Evolutionary conservation across 1,140 invertebrate species (phyloP).

Genomic region (Drosophila seguyi): DNA sequence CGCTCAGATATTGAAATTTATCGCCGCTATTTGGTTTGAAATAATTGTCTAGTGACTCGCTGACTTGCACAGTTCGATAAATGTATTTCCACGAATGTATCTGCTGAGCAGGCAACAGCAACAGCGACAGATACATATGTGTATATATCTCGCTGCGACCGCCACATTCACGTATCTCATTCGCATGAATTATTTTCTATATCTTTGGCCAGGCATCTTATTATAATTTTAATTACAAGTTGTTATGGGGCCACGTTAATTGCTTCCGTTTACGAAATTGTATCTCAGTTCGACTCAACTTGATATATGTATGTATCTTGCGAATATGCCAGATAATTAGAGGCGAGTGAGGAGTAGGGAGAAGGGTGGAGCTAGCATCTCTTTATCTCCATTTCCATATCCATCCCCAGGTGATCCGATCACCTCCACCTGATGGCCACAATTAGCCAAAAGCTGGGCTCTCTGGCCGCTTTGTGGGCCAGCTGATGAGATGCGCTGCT

Average conservation of each 20-base stretch:
- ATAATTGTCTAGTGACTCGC: conserved; percentile 68
- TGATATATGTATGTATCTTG: conserved; percentile 7
- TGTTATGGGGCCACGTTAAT: conserved; percentile 77
- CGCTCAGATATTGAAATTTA: conserved; percentile 79
- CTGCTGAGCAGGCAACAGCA: conserved; percentile 15
- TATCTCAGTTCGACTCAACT: conserved; percentile 20
- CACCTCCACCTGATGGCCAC: conserved; percentile 3
- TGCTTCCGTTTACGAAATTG: conserved; percentile 80
- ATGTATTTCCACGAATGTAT: conserved; percentile 65
- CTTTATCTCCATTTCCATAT: neutral
- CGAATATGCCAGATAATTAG: conserved; percentile 32
- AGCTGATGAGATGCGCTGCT: conserved; percentile 65
- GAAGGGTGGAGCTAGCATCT: neutral
- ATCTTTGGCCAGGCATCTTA: conserved; percentile 76
- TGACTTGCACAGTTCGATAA: conserved; percentile 66
- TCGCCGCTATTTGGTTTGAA: conserved; percentile 78
- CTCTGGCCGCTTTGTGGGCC: conserved; percentile 58
- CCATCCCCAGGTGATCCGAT: conserved; percentile 4
- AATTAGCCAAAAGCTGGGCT: conserved; percentile 33
- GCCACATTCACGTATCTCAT: conserved; percentile 54
- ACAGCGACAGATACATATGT: conserved; percentile 19
- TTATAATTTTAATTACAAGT: conserved; percentile 83
- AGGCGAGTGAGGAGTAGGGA: neutral
- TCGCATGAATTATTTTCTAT: conserved; percentile 72
- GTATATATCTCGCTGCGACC: neutral